Evolutionary conservation across 1,140 invertebrate genomes (phyloP).

Genomic region (Penaeus vannamei): DNA sequence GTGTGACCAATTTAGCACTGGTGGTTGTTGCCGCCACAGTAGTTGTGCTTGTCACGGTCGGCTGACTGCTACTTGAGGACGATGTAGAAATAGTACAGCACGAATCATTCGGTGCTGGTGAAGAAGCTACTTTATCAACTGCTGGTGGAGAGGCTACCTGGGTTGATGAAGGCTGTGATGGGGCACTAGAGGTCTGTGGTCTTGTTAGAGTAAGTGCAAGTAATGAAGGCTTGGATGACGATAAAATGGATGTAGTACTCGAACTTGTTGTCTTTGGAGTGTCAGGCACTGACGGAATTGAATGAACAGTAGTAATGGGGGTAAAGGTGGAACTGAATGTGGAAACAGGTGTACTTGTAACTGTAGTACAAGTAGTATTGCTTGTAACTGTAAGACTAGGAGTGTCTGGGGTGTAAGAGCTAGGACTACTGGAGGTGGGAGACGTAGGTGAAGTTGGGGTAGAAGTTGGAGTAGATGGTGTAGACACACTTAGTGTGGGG

Average conservation of each 20-base stretch:
- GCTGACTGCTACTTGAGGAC: constrained; percentile 5
- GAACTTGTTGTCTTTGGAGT: constrained; percentile 42
- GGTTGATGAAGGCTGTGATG: constrained; percentile 45
- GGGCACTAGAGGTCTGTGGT: constrained; percentile 42
- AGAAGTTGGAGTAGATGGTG: constrained; percentile 23
- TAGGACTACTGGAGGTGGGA: neutral
- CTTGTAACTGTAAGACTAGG: constrained; percentile 32
- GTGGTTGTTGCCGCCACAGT: constrained; percentile 43
- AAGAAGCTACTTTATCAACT: constrained; percentile 42
- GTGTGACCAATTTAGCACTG: constrained; percentile 65
- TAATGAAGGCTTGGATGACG: constrained; percentile 48
- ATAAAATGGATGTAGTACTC: constrained; percentile 13
- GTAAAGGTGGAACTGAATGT: constrained; percentile 45
- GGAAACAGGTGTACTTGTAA: constrained; percentile 27
- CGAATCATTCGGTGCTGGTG: constrained; percentile 16
- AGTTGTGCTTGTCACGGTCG: neutral
- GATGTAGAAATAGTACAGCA: constrained; percentile 21
- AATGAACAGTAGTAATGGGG: constrained; percentile 27
- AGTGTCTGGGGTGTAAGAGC: constrained; percentile 37
- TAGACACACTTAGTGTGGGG: neutral
- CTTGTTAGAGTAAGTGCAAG: constrained; percentile 54
- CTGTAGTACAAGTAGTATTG: constrained; percentile 39
- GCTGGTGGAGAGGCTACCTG: constrained; percentile 27
- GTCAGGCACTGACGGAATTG: constrained; percentile 46
- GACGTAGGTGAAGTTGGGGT: constrained; percentile 44